A percentile compares a stretch with the other conserved stretches of the same genome.
phyloP scores from a whole-genome alignment of 1,140 invertebrate genomes.

The Scylla paramamosain region DNA sequence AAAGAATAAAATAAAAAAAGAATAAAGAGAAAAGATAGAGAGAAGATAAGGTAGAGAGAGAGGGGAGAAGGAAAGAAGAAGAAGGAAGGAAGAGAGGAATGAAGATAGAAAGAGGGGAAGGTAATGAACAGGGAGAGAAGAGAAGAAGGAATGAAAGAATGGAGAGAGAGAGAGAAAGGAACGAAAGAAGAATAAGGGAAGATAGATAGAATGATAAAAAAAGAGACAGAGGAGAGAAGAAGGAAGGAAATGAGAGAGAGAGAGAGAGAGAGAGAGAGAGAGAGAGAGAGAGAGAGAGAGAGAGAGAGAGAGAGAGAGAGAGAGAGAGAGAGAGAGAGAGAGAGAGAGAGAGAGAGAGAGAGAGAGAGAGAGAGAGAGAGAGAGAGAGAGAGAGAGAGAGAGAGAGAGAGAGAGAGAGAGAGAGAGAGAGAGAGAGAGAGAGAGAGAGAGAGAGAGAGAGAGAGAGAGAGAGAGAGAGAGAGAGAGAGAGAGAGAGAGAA shows the following conservation, averaged over 20 bases:
- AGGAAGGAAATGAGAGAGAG: not conserved
- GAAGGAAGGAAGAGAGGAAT: not conserved
- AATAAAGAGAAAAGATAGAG: constrained; percentile 37
- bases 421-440: not conserved
- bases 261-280: not conserved
- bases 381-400: not conserved
- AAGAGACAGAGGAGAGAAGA: not conserved
- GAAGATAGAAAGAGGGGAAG: no score
- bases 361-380: constrained; percentile 47
- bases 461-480: constrained; percentile 3
- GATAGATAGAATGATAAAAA: not conserved
- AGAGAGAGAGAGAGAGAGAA: constrained; percentile 29
- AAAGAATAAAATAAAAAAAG: no score
- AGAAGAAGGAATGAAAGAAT: not conserved
- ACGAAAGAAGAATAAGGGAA: not conserved
- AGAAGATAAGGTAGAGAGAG: not conserved
- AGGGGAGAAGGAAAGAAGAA: constrained; percentile 35
- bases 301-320: not conserved
- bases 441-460: constrained; percentile 35
- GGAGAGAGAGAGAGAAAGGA: constrained; percentile 45
- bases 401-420: not conserved
- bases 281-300: not conserved
- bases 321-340: no score
- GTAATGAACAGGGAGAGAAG: constrained; percentile 33
- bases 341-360: not conserved